Base-by-base conservation (phyloP, 1,140 invertebrate species). In the Steinernema khuongi region DNA sequence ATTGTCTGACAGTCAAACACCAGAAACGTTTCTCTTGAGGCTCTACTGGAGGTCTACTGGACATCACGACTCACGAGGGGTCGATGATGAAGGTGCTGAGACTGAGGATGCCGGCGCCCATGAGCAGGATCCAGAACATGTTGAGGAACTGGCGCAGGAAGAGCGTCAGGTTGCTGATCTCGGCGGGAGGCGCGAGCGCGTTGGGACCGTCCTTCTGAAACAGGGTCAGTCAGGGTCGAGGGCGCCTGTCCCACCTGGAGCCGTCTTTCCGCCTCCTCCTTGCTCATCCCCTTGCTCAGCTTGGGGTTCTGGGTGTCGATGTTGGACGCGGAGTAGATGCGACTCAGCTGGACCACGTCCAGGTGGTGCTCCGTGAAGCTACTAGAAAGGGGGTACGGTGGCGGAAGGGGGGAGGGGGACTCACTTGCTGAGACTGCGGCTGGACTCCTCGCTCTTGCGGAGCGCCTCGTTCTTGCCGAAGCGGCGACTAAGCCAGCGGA, bases 101-200 rank as follows among this genome's bases (percentile, higher is more conserved):
- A 32, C 75, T 72, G 14, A 75, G 41, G 14, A 73, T 44, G 2
- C 69, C 75, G 0, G 75, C 75, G 22, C 75, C 75, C n/a, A 77
- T 72, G 73, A 77, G 71, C n/a, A 77, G 68, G 17, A 77, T 22
- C 75, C 75, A 77, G 68, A 77, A 71, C 28, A 77, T 70, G 68
- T 77, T 77, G 50, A 72, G 71, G 66, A 77, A 77, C 30, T 77
- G 75, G 14, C 73, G 31, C 1, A 77, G 18, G 32, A 77, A 77
- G 1, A 77, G 70, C 32, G 43, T 41, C 66, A 71, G 66, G 32
- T 77, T 77, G 31, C 75, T 77, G 36, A 77, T 74, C 4, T 36
- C 50, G 36, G 68, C 74, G 18, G 75, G 75, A 11, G 75, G 75
- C 2, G 74, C 68, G 7, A 77, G 73, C 17, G 72, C 73, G 68